These are phyloP conservation scores for Hafferia zeledoni DNA, from an alignment of 2,797 vertebrate species.

Conservation along the genomic window DNA sequence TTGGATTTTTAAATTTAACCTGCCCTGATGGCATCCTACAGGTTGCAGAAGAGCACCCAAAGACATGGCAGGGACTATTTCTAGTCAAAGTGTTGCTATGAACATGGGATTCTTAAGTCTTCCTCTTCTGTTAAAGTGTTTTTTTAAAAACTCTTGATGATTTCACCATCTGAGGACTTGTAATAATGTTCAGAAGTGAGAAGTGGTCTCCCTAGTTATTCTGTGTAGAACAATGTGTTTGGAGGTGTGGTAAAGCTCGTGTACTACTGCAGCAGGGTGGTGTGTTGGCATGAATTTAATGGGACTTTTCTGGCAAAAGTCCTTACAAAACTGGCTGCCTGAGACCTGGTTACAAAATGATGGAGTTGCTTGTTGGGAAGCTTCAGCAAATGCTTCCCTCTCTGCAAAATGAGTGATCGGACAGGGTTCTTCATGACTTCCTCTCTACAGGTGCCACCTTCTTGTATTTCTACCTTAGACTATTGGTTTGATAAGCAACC, in stretches of 20 bases:
- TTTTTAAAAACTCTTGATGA: not conserved
- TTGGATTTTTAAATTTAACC: not conserved
- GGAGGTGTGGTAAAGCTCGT: not conserved
- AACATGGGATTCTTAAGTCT: not conserved
- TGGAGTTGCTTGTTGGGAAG: not conserved
- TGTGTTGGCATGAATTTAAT: not conserved
- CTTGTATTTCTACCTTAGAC: not conserved
- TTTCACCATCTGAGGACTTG: not conserved
- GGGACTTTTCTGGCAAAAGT: not conserved
- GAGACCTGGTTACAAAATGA: not conserved
- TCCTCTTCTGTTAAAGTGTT: not conserved
- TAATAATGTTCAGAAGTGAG: not conserved
- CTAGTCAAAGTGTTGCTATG: not conserved
- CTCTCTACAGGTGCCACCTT: not conserved
- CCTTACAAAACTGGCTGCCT: rapidly evolving
- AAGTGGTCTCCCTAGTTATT: not conserved
- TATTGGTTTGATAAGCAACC: not conserved
- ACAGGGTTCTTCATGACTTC: not conserved
- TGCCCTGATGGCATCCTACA: not conserved
- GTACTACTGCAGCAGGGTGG: not conserved
- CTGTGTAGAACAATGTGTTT: not conserved
- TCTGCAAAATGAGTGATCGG: not conserved
- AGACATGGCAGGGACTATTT: not conserved
- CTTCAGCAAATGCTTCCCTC: not conserved
- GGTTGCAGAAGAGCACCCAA: not conserved